phyloP scores from a whole-genome alignment of 35 echinoderm and acorn worm species.

The Heliocidaris tuberculata region DNA sequence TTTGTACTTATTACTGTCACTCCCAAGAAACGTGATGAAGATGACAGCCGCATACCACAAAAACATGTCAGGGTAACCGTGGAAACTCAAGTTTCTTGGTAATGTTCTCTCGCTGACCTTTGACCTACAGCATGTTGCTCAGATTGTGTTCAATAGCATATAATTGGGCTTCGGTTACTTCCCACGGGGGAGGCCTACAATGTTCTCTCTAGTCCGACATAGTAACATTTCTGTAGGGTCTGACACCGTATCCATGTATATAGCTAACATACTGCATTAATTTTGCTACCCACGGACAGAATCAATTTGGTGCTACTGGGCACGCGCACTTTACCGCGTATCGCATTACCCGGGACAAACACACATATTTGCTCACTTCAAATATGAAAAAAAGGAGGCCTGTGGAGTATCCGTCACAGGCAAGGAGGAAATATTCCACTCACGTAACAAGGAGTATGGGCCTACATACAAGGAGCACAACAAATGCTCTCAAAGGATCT shows the following conservation, averaged over 20 bases:
- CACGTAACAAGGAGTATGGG: neutral
- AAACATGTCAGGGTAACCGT: neutral
- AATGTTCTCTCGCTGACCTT: neutral
- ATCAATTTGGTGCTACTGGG: slow-evolving; percentile 36
- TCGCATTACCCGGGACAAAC: slow-evolving; percentile 37
- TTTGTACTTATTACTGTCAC: neutral
- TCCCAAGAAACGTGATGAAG: neutral
- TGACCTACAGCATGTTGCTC: slow-evolving; percentile 1
- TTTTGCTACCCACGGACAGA: slow-evolving; percentile 31
- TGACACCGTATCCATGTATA: neutral
- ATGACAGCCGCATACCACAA: neutral
- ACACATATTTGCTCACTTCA: slow-evolving; percentile 40
- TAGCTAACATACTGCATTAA: slow-evolving; percentile 17
- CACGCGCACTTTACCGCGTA: slow-evolving; percentile 22
- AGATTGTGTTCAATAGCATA: slow-evolving; percentile 6
- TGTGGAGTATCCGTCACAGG: neutral
- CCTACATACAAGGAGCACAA: neutral
- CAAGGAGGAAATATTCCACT: slow-evolving; percentile 3
- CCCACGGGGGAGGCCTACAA: neutral
- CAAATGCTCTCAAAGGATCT: neutral
- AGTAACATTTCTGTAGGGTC: slow-evolving; percentile 10
- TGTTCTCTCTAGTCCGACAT: slow-evolving; percentile 1
- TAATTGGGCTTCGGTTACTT: neutral
- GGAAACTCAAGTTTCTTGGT: neutral
- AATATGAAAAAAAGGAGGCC: neutral